Base-by-base conservation (phyloP, 2,888 invertebrate genomes). In the Synergus umbraculus region DNA sequence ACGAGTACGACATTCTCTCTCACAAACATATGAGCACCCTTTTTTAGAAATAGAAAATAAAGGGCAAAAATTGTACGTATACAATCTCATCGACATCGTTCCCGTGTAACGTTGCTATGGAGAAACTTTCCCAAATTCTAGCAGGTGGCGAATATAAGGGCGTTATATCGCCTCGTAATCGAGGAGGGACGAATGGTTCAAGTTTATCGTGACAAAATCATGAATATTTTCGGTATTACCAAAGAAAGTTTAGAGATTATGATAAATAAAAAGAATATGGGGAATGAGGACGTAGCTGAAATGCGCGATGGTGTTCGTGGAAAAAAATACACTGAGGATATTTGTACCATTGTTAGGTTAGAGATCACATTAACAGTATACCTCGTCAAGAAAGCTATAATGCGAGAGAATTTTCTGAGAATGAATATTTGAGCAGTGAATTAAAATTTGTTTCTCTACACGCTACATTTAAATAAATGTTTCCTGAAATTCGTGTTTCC, bases 31-130 rank as follows among this genome's bases (percentile, higher is more conserved):
- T 8, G 12, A 46, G 9, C 46, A 46, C 9, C 46, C 46, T 46
- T 46, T 46, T 46, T 46, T 2, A 2, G 46, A 8, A 66, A 43
- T 22, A 43, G 12, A 29, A 0, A 66, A 13, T 22, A 29, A 7
- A 66, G 66, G 18, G 7, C 41, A 66, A 66, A 66, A 12, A 29
- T 66, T 2, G 15, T 66, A 66, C 66, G 29, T 66, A 29, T 1
- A 66, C 22, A 66, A 66, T 66, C 22, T 66, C 18, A 66, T 66
- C 22, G 66, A 66, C 29, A 66, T 66, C 66, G 66, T 66, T n/a
- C 29, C 66, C 8, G 66, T 66, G 8, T 4, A 22, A 29, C 66
- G 29, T 66, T 29, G 66, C 4, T 66, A 66, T 29, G 66, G 66
- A 29, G 22, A 13, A 66, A 66, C 66, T 8, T 41, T 2, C 22